Evolutionary conservation across 92 coral and sea anemone genomes (phyloP).

Genomic region (Micromussa lordhowensis): DNA sequence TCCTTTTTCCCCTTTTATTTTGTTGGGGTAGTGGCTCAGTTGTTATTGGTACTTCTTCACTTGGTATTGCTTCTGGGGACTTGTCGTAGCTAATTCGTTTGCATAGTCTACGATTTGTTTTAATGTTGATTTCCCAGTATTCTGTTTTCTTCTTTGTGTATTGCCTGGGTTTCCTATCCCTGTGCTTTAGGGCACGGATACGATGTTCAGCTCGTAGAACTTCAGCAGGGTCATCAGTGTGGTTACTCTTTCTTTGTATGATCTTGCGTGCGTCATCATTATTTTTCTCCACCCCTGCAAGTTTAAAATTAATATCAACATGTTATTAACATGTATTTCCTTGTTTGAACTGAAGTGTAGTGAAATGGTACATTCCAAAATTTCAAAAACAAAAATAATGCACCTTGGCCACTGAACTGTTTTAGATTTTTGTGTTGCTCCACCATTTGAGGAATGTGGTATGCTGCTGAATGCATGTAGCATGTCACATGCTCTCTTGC

Average conservation of each 20-base stretch:
- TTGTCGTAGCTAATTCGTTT: constrained; percentile 38
- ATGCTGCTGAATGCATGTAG: constrained; percentile 44
- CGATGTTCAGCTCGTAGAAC: constrained; percentile 34
- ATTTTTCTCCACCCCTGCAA: constrained; percentile 11
- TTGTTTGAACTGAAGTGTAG: too few relatives aligned
- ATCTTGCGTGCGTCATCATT: too few relatives aligned
- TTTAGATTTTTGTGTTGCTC: neutral
- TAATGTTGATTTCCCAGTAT: constrained; percentile 34
- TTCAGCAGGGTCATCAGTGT: too few relatives aligned
- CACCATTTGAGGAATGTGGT: constrained; percentile 26
- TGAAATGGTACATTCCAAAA: neutral
- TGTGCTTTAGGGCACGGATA: constrained; percentile 16
- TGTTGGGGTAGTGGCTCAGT: constrained; percentile 23
- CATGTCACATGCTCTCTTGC: constrained; percentile 13
- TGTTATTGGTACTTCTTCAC: neutral
- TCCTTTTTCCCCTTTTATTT: constrained; percentile 34
- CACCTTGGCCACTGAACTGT: constrained; percentile 30
- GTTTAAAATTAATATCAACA: neutral
- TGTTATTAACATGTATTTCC: too few relatives aligned
- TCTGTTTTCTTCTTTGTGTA: constrained; percentile 12
- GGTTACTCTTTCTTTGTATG: too few relatives aligned
- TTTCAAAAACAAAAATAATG: neutral
- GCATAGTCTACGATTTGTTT: constrained; percentile 10
- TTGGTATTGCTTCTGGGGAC: constrained; percentile 12
- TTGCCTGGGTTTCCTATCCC: constrained; percentile 17